Percentiles rank a stretch among this genome's conserved stretches.
Evolutionary conservation across 2,888 invertebrate species (phyloP).

Genomic region (Nomada lathburiana): DNA sequence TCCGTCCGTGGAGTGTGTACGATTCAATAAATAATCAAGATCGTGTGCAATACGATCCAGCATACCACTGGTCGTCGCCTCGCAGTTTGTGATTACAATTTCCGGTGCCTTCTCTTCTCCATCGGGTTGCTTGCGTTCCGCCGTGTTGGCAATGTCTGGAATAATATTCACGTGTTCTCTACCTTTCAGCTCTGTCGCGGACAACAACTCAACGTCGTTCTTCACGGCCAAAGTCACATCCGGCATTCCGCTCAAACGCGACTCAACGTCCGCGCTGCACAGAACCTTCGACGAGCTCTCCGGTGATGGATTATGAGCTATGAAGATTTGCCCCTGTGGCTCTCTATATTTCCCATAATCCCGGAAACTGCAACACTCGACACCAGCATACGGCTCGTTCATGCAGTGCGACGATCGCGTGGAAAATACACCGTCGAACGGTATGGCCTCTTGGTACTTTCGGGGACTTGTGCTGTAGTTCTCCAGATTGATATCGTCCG

Average conservation of each 20-base stretch:
- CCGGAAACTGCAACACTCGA: slow-evolving; percentile 68
- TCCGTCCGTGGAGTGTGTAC: slow-evolving; percentile 83
- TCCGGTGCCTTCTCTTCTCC: slow-evolving; percentile 78
- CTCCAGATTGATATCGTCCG: slow-evolving; percentile 84
- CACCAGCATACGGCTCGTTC: slow-evolving; percentile 56
- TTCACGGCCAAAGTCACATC: slow-evolving; percentile 81
- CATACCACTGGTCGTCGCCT: slow-evolving; percentile 85
- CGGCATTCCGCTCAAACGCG: slow-evolving; percentile 79
- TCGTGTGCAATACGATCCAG: slow-evolving; percentile 93
- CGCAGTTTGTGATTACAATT: slow-evolving; percentile 73
- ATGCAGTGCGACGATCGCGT: slow-evolving; percentile 53
- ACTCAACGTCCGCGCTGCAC: slow-evolving; percentile 81
- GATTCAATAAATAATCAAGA: slow-evolving; percentile 92
- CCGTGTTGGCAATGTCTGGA: slow-evolving; percentile 82
- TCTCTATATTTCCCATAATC: slow-evolving; percentile 62
- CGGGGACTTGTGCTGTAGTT: slow-evolving; percentile 85
- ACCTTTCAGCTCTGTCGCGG: slow-evolving; percentile 65
- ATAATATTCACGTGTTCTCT: slow-evolving; percentile 75
- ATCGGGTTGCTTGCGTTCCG: slow-evolving; percentile 80
- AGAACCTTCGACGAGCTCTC: slow-evolving; percentile 77
- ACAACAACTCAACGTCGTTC: slow-evolving; percentile 63
- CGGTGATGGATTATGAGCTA: slow-evolving; percentile 47
- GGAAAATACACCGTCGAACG: slow-evolving; percentile 57
- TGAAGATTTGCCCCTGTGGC: slow-evolving; percentile 50
- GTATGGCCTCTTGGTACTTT: slow-evolving; percentile 80